A percentile compares a stretch with the other conserved stretches of the same genome.
Evolutionary conservation across 2,797 vertebrate species (phyloP).

Genomic region (Morelia viridis): DNA sequence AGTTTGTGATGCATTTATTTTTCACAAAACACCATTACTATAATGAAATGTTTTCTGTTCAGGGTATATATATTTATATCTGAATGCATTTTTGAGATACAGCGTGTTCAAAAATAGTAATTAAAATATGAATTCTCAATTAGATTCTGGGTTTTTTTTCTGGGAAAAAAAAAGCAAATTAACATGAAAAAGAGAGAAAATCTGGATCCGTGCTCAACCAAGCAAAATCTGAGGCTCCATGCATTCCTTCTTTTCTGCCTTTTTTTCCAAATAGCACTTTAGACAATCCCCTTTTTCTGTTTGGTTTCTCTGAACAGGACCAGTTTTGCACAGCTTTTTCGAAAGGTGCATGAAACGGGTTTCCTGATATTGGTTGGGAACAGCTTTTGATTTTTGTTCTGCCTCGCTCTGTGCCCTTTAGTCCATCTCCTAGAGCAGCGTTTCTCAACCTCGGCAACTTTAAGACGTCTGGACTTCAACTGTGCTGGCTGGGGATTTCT

Average conservation of each 20-base stretch:
- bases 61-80: not conserved
- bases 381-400: not conserved
- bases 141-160: no score
- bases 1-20: not conserved
- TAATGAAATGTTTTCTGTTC: not conserved
- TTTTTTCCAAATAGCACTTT: not conserved
- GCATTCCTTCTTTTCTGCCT: no score
- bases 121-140: not conserved
- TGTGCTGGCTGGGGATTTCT: no score
- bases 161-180: not conserved
- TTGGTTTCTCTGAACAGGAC: not conserved
- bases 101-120: not conserved
- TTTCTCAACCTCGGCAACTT: no score
- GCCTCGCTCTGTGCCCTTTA: not conserved
- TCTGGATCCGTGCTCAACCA: not conserved
- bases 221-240: not conserved
- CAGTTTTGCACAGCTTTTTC: not conserved
- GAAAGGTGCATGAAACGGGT: not conserved
- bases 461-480: no score
- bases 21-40: not conserved
- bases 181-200: not conserved
- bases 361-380: not conserved
- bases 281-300: not conserved
- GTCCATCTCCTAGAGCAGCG: no score
- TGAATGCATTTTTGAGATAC: not conserved